Evolutionary conservation across 2,888 invertebrate species (phyloP).

Genomic region (Ceratothoa steindachneri): DNA sequence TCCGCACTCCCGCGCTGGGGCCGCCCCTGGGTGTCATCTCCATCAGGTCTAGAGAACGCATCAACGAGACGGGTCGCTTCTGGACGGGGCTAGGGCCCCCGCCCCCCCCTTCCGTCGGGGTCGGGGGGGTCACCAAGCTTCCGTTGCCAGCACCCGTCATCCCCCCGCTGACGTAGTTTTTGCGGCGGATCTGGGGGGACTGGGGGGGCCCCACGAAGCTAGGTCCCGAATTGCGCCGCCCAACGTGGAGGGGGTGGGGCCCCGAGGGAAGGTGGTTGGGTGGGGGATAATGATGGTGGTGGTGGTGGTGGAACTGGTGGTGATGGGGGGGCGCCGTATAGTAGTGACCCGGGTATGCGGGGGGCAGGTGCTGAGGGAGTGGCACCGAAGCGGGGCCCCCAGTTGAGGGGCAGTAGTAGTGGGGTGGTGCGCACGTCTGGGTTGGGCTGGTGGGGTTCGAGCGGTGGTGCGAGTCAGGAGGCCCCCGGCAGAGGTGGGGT

Average conservation of each 20-base stretch:
- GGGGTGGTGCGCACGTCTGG: constrained; percentile 53
- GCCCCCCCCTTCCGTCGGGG: constrained; percentile 34
- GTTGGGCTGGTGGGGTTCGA: constrained; percentile 60
- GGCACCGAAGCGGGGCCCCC: neutral
- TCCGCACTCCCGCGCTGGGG: constrained; percentile 16
- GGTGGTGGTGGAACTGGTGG: constrained; percentile 51
- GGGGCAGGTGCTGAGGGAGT: constrained; percentile 4
- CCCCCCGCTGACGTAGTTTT: constrained; percentile 37
- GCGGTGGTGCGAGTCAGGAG: constrained; percentile 16
- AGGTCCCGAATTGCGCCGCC: constrained; percentile 40
- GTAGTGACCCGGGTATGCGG: constrained; percentile 12
- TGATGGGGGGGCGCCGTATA: constrained; percentile 21
- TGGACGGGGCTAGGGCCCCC: constrained; percentile 47
- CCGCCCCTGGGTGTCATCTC: constrained; percentile 31
- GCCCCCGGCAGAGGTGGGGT: neutral
- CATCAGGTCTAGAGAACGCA: constrained; percentile 82
- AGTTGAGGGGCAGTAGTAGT: constrained; percentile 50
- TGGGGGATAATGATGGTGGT: constrained; percentile 24
- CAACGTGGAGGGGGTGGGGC: constrained; percentile 16
- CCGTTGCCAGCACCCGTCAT: no score
- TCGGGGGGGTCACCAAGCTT: constrained; percentile 40
- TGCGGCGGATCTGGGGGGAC: constrained; percentile 42
- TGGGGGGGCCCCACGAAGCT: constrained; percentile 50
- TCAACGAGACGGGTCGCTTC: constrained; percentile 80
- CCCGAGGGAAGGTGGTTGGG: constrained; percentile 17